Evolutionary conservation across 2,888 invertebrate genomes (phyloP), one percentile per base, ranked within the genome.

Genomic region (Conus canariensis): DNA sequence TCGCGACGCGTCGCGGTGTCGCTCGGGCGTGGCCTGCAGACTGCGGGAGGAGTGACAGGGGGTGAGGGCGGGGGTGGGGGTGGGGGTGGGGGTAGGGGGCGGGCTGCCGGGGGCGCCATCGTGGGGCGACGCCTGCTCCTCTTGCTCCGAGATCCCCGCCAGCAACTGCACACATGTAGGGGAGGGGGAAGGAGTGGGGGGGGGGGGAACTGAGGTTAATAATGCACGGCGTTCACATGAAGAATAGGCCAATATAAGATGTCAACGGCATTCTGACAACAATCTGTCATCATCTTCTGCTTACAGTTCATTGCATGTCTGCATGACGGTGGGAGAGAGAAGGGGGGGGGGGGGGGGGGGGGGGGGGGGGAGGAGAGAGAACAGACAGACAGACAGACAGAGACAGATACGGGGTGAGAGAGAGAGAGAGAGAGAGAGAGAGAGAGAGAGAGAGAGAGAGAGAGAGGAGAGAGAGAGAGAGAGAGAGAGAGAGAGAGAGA

Each of bases 71-170:
- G 85, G 16, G 4, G 85, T 60, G n/a, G 59, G 85, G 16, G 4
- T 60, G 25, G n/a, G 59, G 25, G 85, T 59, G 19, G 85, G 7
- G 59, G 59, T 59, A 10, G 77, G 77, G 25, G 30, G 25, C n/a
- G 64, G 45, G 80, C 59, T 85, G 70, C 58, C 60, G 80, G 14
- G 45, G 19, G 85, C 16, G 19, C 25, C 74, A 58, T 88, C 87
- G 16, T 77, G 87, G 67, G 77, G 87, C 64, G 88, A 90, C 45
- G 77, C 59, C 64, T 85, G 92, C 90, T 95, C 94, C 89, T 94
- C 95, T 7, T 94, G 92, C 89, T 95, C 95, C 14, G 93, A 94
- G 83, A 95, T 95, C 90, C 94, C 95, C n/a, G 94, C 94, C 92
- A 95, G 93, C 89, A 95, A 91, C 95, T 95, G 94, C 91, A 56